phyloP scores from a whole-genome alignment of 2,888 invertebrate species.

The Urechis unicinctus region DNA sequence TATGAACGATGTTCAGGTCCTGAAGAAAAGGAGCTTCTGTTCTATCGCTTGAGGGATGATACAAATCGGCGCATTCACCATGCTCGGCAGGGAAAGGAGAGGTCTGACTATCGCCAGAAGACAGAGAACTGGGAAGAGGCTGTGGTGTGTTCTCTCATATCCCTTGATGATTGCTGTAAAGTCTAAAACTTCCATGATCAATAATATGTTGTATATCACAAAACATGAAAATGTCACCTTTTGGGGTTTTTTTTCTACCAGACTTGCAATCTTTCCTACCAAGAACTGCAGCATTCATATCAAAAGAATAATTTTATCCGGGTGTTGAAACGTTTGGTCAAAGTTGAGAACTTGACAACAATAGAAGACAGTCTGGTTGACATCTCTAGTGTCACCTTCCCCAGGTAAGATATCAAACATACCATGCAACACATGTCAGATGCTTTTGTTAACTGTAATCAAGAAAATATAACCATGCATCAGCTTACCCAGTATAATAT shows the following conservation, averaged over 20 bases:
- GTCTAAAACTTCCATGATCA: too few species aligned
- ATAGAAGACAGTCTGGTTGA: conserved; percentile 28
- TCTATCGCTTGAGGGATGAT: conserved; percentile 29
- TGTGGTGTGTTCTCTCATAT: conserved; percentile 18
- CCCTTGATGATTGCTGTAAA: too few species aligned
- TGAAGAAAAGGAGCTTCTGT: conserved; percentile 29
- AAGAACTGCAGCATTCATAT: conserved; percentile 33
- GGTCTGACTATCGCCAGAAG: conserved; percentile 26
- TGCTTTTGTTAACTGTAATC: too few species aligned
- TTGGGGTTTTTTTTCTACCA: conserved; percentile 12
- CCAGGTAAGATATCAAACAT: conserved; percentile 25
- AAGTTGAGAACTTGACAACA: conserved; percentile 30
- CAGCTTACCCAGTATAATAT: too few species aligned
- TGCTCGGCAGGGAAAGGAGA: conserved; percentile 22
- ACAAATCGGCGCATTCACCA: conserved; percentile 36
- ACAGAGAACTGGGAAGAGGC: conserved; percentile 38
- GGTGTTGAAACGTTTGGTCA: conserved; percentile 27
- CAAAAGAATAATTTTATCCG: conserved; percentile 31
- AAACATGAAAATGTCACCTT: too few species aligned
- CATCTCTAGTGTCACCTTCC: conserved; percentile 26
- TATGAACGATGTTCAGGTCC: too few species aligned
- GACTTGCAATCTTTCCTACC: conserved; percentile 33
- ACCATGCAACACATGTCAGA: too few species aligned
- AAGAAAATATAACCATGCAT: too few species aligned
- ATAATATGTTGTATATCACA: too few species aligned